Conservation (phyloP, 2,113 vertebrate genomes). For the Lynx canadensis region DNA sequence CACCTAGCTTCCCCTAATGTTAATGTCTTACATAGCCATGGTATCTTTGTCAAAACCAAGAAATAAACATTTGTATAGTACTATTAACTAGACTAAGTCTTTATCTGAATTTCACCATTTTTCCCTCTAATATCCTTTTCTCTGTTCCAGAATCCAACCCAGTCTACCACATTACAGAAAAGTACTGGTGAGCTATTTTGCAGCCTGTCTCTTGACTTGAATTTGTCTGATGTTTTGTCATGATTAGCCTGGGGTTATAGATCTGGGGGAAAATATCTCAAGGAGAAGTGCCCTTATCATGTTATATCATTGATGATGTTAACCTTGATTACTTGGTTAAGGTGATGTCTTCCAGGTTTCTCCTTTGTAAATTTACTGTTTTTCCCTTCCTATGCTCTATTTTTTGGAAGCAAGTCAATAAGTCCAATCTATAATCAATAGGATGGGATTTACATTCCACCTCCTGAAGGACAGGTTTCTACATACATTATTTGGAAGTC, state of each 20-base stretch:
- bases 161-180: background rate
- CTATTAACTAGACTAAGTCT: background rate
- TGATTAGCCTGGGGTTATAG: background rate
- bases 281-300: background rate
- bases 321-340: background rate
- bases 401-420: background rate
- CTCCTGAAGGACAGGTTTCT: background rate
- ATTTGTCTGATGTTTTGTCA: background rate
- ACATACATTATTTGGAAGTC: background rate
- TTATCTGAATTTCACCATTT: background rate
- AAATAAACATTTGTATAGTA: background rate
- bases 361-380: background rate
- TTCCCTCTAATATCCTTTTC: background rate
- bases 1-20: background rate
- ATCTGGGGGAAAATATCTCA: background rate
- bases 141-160: background rate
- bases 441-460: background rate
- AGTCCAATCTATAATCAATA: background rate
- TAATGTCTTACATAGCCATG: background rate
- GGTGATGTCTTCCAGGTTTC: background rate
- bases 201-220: background rate
- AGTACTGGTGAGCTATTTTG: background rate
- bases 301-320: background rate
- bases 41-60: background rate
- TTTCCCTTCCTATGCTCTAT: background rate